A percentile compares a stretch with the other conserved stretches of the same genome.
phyloP scores from a whole-genome alignment of 2,113 vertebrate species.

The Piaya cayana region DNA sequence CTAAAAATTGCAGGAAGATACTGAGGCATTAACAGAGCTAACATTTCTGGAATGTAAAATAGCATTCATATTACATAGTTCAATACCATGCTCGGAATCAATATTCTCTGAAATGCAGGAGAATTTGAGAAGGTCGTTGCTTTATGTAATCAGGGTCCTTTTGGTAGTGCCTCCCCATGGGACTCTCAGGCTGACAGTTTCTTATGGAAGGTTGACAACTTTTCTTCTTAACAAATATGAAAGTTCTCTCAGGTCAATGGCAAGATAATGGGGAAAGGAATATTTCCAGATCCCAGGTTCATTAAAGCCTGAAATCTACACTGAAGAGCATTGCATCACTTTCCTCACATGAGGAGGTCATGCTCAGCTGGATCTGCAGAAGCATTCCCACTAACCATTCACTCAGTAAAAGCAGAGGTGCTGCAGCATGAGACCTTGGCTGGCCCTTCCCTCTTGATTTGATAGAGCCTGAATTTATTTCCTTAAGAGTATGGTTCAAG shows the following conservation, averaged over 20 bases:
- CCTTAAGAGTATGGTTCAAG: not conserved
- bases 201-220: not conserved
- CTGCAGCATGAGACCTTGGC: not conserved
- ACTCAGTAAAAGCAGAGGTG: not conserved
- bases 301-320: not conserved
- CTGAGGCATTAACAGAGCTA: not conserved
- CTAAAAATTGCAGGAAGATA: not conserved
- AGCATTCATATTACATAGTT: not conserved
- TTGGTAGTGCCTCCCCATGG: not conserved
- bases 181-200: not conserved
- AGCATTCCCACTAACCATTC: not conserved
- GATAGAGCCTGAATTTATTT: slow-evolving; percentile 3
- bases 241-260: not conserved
- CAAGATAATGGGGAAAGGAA: not conserved
- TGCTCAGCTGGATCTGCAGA: not conserved
- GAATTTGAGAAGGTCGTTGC: slow-evolving; percentile 5
- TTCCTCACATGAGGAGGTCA: accelerated
- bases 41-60: slow-evolving; percentile 31
- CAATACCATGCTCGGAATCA: not conserved
- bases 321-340: not conserved
- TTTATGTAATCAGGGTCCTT: not conserved
- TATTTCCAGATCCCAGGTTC: not conserved
- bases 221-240: not conserved
- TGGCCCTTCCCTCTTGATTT: not conserved
- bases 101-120: slow-evolving; percentile 5